Conservation (phyloP, 2,113 vertebrate species). For the Alces alces region DNA sequence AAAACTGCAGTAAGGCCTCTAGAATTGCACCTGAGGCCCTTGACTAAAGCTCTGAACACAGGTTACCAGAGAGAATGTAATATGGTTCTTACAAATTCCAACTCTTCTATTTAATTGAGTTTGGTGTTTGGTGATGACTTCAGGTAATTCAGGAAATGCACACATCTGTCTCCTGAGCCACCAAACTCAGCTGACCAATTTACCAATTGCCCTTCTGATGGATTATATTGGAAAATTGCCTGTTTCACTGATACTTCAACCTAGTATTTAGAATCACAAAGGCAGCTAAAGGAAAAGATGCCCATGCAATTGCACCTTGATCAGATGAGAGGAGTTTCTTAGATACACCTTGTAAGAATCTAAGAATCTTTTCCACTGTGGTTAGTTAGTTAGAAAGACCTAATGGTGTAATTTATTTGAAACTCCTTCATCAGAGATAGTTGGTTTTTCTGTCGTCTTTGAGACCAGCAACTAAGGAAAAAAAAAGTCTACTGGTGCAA, state of each 20-base stretch:
- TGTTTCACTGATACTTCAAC: background rate
- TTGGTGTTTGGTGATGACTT: background rate
- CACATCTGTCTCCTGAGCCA: background rate
- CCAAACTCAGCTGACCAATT: background rate
- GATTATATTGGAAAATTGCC: background rate
- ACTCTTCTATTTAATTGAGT: background rate
- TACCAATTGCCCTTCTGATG: background rate
- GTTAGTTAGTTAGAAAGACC: background rate
- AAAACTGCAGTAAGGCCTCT: background rate
- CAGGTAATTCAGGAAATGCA: background rate
- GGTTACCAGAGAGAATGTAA: background rate
- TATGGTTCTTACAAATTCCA: background rate
- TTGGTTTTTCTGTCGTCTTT: background rate
- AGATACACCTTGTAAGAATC: background rate
- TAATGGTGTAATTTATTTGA: background rate
- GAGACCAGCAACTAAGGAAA: background rate
- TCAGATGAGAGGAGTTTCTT: background rate
- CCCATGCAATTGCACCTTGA: background rate
- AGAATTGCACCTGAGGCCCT: background rate
- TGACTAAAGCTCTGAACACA: background rate
- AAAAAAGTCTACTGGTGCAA: background rate
- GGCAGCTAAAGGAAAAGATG: background rate
- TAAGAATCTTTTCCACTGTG: background rate
- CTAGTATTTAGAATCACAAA: background rate
- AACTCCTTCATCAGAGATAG: background rate